Percentiles rank a stretch among this genome's conserved stretches.
These are phyloP conservation scores for Carposina sasakii DNA, from an alignment of 1,140 invertebrate species.

Conservation along the genomic window DNA sequence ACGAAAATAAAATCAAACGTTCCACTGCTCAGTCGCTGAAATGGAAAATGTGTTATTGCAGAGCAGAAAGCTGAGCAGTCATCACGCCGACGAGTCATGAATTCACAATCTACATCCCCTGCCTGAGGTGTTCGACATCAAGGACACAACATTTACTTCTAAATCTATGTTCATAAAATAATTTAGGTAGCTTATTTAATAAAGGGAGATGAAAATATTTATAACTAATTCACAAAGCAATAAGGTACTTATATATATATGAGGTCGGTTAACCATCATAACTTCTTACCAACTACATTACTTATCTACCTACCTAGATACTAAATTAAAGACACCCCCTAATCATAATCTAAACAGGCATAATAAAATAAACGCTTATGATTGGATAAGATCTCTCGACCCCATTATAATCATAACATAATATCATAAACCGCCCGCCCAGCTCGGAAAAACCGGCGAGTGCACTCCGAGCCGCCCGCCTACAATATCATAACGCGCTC, in stretches of 20 bases:
- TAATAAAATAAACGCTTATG: neutral
- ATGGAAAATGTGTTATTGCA: conserved; percentile 39
- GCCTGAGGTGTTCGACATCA: too few relatives aligned
- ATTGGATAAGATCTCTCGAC: conserved; percentile 40
- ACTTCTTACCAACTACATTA: too few relatives aligned
- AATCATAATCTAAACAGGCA: conserved; percentile 10
- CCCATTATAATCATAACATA: conserved; percentile 68
- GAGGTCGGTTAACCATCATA: too few relatives aligned
- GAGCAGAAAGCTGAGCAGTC: conserved; percentile 25
- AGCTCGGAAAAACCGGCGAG: conserved; percentile 54
- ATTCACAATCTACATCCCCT: too few relatives aligned
- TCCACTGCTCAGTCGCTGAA: conserved; percentile 24
- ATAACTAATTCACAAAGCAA: too few relatives aligned
- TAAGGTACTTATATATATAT: too few relatives aligned
- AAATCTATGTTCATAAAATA: too few relatives aligned
- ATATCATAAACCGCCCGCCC: conserved; percentile 68
- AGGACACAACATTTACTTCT: too few relatives aligned
- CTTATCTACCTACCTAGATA: too few relatives aligned
- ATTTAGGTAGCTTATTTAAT: too few relatives aligned
- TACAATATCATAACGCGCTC: conserved; percentile 68
- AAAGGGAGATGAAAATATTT: too few relatives aligned
- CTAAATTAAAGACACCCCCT: too few relatives aligned
- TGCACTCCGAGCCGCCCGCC: conserved; percentile 50
- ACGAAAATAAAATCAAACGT: conserved; percentile 46
- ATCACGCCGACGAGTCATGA: conserved; percentile 26